Conservation (phyloP, 2,888 invertebrate species). For the Holacanthella duospinosa region DNA sequence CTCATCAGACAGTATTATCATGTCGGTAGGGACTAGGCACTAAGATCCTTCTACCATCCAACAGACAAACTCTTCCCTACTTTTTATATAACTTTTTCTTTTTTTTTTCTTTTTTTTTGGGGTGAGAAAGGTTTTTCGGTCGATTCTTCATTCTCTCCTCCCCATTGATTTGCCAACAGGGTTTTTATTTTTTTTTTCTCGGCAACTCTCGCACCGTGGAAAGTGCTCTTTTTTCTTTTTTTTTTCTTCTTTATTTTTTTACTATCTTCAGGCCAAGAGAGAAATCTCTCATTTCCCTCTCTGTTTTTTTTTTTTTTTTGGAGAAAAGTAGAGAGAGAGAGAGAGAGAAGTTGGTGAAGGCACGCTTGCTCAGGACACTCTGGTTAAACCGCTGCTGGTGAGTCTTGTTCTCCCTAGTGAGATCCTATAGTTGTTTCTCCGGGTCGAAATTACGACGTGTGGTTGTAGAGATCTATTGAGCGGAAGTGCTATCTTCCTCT, state of each 20-base stretch:
- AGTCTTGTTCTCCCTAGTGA: neutral
- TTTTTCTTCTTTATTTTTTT: no score
- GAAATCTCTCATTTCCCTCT: no score
- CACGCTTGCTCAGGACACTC: neutral
- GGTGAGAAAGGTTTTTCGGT: conserved; percentile 28
- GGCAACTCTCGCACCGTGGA: neutral
- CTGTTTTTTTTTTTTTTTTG: no score
- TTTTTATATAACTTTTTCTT: neutral
- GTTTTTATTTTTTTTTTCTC: conserved; percentile 16
- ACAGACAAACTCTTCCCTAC: no score
- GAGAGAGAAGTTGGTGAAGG: no score
- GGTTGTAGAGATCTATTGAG: conserved; percentile 38
- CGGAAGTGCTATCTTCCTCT: conserved; percentile 38
- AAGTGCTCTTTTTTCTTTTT: neutral
- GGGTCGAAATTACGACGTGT: conserved; percentile 37
- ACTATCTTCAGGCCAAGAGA: no score
- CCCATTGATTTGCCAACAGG: conserved; percentile 33
- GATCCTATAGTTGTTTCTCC: conserved; percentile 3
- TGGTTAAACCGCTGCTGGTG: no score
- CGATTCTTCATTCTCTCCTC: conserved; percentile 32
- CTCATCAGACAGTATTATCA: neutral
- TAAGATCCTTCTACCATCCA: no score
- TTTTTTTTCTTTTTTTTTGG: no score
- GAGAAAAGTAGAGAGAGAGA: no score
- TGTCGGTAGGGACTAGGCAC: no score